Evolutionary conservation across 2,888 invertebrate genomes (phyloP).

Genomic region (Caenorhabditis sp.): DNA sequence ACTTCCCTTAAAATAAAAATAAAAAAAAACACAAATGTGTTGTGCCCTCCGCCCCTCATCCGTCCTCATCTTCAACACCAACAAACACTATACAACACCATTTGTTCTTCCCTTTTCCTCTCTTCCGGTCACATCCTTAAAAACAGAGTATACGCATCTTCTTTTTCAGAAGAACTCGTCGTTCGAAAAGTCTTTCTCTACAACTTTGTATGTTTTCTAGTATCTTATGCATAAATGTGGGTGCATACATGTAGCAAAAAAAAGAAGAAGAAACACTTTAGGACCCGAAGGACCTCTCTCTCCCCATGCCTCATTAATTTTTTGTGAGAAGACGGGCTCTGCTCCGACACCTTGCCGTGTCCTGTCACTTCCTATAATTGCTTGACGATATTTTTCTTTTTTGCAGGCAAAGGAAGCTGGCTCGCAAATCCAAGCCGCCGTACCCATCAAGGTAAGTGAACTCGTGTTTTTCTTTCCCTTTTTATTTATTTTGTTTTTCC

Average conservation of each 20-base stretch:
- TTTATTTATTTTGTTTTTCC: conserved; percentile 33
- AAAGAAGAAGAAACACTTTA: conserved; percentile 54
- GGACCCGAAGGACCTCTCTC: conserved; percentile 9
- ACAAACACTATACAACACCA: conserved; percentile 44
- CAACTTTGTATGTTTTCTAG: conserved; percentile 29
- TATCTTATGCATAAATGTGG: conserved; percentile 58
- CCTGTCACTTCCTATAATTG: conserved; percentile 56
- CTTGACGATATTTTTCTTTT: conserved; percentile 27
- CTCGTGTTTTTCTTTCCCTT: conserved; percentile 51
- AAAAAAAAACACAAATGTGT: conserved; percentile 30
- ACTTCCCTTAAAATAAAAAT: conserved; percentile 20
- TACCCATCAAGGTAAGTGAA: conserved; percentile 69
- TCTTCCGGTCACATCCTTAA: conserved; percentile 23
- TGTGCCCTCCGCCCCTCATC: conserved; percentile 14
- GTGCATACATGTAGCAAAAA: not conserved
- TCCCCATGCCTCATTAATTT: conserved; percentile 61
- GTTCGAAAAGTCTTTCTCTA: conserved; percentile 29
- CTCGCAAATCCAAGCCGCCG: conserved; percentile 78
- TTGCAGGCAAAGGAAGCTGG: conserved; percentile 79
- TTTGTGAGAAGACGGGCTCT: conserved; percentile 40
- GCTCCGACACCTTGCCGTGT: conserved; percentile 18
- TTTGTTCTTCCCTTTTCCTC: conserved; percentile 25
- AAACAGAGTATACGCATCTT: conserved; percentile 1
- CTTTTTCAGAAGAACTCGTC: conserved; percentile 42
- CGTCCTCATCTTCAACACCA: conserved; percentile 10